phyloP scores from a whole-genome alignment of 2,113 vertebrate species.

The Chauna torquata region DNA sequence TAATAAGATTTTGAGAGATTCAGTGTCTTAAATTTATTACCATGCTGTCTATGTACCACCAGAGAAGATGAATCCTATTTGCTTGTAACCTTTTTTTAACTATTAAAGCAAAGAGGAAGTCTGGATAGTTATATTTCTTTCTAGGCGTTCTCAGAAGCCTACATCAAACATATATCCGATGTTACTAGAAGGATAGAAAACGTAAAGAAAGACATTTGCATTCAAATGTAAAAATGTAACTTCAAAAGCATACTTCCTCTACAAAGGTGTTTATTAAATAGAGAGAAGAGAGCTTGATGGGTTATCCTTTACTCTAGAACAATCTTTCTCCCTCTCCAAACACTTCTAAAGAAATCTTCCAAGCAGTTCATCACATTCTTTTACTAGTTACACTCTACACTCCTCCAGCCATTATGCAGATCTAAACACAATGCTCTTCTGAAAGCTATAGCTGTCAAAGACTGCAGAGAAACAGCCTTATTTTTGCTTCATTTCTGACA shows the following conservation, averaged over 20 bases:
- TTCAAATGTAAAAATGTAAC: not conserved
- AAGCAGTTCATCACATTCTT: not conserved
- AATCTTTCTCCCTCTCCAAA: not conserved
- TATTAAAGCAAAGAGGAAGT: not conserved
- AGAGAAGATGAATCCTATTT: not conserved
- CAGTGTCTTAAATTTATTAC: not conserved
- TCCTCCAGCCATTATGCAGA: not conserved
- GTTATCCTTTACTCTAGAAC: not conserved
- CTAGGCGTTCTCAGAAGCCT: not conserved
- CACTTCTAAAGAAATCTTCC: not conserved
- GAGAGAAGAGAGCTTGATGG: not conserved
- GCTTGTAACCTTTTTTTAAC: not conserved
- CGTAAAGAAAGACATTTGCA: not conserved
- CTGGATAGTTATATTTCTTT: not conserved
- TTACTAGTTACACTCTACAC: not conserved
- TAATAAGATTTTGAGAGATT: not conserved
- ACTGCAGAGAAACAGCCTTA: not conserved
- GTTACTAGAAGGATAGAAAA: not conserved
- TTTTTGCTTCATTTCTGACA: constrained; percentile 36
- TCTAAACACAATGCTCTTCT: not conserved
- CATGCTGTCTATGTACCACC: not conserved
- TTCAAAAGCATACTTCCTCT: not conserved
- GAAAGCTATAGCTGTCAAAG: constrained; percentile 14
- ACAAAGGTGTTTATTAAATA: not conserved
- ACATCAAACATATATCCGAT: accelerated